Base-by-base conservation (phyloP, 2,113 vertebrate genomes). In the Pelobates fuscus region DNA sequence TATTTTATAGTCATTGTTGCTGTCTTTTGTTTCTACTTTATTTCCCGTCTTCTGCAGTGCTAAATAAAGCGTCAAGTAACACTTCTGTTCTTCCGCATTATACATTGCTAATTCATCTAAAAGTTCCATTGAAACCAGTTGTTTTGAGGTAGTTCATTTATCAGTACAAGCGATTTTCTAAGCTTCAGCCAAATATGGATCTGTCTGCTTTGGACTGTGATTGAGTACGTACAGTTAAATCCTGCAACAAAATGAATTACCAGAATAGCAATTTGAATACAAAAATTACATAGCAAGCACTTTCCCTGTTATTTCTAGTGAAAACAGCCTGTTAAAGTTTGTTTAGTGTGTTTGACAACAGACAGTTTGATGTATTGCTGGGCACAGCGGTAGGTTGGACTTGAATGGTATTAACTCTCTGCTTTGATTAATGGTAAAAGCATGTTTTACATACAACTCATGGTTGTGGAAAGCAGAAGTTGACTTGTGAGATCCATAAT, bases 371-470 rank as follows among this genome's bases (percentile, higher is more conserved):
- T 92, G 85, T 91, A 93, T 93, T 92, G 87, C 91, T 80, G 88
- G 88, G 88, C 91, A 91, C 90, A 92, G 90, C 87, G 14, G 91
- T 92, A 91, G 91, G 88, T 91, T 93, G 89, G 90, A 87, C 88
- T 91, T 88, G 89, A 93, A 87, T 89, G 82, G 90, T 91, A 92
- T 90, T 90, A 92, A 87, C 88, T 89, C 88, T 89, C 88, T 91
- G 85, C 88, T 93, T 90, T 93, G 92, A 93, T 93, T 92, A 93
- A 93, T 93, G 92, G 89, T 92, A 93, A 93, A 93, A 86, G 81
- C 89, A 80, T 85, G 86, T 90, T 92, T 92, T 90, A 89, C 80
- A 58, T 90, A 87, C 84, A 88, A 86, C 88, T 90, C 88, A 80
- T 89, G 90, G 86, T 90, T 88, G 83, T 89, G 83, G 80, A 89